These are phyloP conservation scores for Triplophysa bombifrons DNA, from an alignment of 2,797 vertebrate genomes.

Conservation along the genomic window DNA sequence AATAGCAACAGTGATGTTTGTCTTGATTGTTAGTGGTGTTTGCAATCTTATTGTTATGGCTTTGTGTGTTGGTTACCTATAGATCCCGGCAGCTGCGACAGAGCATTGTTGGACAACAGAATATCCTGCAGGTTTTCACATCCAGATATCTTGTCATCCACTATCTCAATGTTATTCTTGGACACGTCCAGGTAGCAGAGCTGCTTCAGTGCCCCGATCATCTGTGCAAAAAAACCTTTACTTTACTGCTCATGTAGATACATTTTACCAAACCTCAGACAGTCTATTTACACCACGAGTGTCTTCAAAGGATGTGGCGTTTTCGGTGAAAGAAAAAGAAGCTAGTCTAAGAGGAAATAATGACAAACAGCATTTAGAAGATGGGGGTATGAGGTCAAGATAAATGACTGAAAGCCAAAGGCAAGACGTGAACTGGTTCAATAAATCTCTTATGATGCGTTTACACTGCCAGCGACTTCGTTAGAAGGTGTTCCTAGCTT, in stretches of 20 bases:
- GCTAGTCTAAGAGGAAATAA: neutral
- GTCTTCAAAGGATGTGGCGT: neutral
- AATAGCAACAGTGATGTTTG: neutral
- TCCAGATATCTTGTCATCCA: conserved; percentile 93
- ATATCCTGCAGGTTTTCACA: conserved; percentile 95
- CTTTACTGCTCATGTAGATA: neutral
- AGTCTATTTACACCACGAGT: neutral
- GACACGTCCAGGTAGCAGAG: conserved; percentile 94
- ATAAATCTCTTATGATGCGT: neutral
- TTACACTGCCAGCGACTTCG: too few relatives aligned
- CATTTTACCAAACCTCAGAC: neutral
- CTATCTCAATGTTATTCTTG: conserved; percentile 95
- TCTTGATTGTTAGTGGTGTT: neutral
- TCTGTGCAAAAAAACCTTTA: conserved; percentile 69
- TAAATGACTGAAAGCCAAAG: neutral
- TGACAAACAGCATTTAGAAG: neutral
- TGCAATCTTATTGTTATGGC: neutral
- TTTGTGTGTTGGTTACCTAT: conserved; percentile 78
- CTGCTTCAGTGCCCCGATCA: conserved; percentile 91
- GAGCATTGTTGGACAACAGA: conserved; percentile 92
- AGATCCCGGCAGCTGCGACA: conserved; percentile 91
- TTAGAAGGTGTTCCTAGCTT: too few relatives aligned
- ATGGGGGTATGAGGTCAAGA: conserved; percentile 3
- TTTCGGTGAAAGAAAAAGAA: neutral
- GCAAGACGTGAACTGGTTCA: neutral